Conservation (phyloP, 2,113 vertebrate genomes). For the Phalacrocorax aristotelis region DNA sequence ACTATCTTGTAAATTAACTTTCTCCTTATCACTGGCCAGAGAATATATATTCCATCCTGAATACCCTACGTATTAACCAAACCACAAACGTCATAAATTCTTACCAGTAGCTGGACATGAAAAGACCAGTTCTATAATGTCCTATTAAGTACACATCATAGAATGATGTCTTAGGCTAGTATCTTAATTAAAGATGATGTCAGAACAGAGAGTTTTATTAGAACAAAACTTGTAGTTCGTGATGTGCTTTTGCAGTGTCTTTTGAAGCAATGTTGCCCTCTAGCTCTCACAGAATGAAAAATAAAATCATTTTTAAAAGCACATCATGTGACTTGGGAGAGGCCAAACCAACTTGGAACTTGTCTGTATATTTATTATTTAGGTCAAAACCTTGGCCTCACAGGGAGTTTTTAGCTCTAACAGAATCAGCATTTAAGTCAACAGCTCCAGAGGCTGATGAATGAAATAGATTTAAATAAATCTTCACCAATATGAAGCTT, state of each 20-base stretch:
- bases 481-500: background rate
- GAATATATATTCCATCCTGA: background rate
- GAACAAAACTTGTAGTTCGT: background rate
- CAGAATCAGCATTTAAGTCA: background rate
- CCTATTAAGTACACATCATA: background rate
- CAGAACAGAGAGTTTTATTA: background rate
- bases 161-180: background rate
- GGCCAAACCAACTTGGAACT: background rate
- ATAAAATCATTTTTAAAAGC: background rate
- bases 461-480: background rate
- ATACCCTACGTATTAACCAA: background rate
- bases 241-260: background rate
- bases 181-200: background rate
- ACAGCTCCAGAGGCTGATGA: background rate
- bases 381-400: background rate
- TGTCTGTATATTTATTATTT: background rate
- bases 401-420: background rate
- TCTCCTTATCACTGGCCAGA: background rate
- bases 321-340: background rate
- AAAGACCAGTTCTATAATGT: background rate
- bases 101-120: background rate
- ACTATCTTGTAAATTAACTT: background rate
- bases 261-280: slow-evolving; percentile 28
- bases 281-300: background rate
- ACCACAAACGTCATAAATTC: background rate